Evolutionary conservation across 2,888 invertebrate genomes (phyloP).

Genomic region (Drosophila niveifrons): DNA sequence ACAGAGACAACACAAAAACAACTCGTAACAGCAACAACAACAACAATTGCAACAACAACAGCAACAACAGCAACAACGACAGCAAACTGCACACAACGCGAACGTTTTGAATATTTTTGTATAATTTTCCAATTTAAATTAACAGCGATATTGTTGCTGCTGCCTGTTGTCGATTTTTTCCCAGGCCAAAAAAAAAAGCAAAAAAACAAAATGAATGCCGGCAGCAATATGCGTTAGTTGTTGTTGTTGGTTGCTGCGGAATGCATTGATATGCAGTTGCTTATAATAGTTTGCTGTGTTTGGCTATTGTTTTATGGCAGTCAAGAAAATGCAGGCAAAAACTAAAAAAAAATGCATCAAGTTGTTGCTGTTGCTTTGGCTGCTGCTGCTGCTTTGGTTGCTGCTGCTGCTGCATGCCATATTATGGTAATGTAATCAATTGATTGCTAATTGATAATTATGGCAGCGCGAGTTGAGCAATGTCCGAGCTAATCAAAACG

Average conservation of each 20-base stretch:
- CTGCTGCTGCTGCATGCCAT: conserved; percentile 47
- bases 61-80: conserved; percentile 24
- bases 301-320: conserved; percentile 67
- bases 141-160: conserved; percentile 66
- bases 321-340: conserved; percentile 38
- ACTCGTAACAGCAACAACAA: conserved; percentile 49
- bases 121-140: conserved; percentile 85
- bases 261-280: conserved; percentile 63
- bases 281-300: conserved; percentile 19
- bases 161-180: conserved; percentile 74
- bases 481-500: conserved; percentile 54
- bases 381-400: conserved; percentile 7
- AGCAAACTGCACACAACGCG: conserved; percentile 45
- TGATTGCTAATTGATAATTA: conserved; percentile 84
- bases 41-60: conserved; percentile 27
- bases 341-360: conserved; percentile 9
- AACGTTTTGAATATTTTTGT: conserved; percentile 82
- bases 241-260: conserved; percentile 41
- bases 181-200: conserved; percentile 72
- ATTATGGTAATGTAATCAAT: conserved; percentile 76
- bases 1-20: conserved; percentile 37
- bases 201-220: conserved; percentile 47
- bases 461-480: conserved; percentile 58
- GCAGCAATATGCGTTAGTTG: conserved; percentile 69
- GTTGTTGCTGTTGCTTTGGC: conserved; percentile 17